Evolutionary conservation across 2,888 invertebrate genomes (phyloP).

Genomic region (Tridacna crocea): DNA sequence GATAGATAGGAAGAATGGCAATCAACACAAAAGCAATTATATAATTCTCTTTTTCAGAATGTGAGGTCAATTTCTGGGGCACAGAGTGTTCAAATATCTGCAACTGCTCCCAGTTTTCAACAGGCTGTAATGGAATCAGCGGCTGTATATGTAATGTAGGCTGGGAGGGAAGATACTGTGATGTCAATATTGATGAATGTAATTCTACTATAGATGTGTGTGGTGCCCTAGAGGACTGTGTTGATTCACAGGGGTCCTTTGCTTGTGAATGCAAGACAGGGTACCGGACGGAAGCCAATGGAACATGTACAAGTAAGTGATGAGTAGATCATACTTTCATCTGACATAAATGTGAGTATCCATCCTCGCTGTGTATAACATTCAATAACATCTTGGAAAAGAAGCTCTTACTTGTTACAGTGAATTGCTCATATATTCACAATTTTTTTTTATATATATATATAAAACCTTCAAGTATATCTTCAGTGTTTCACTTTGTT

Average conservation of each 20-base stretch:
- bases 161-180: conserved; percentile 42
- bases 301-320: conserved; percentile 49
- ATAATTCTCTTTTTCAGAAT: conserved; percentile 23
- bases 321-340: neutral
- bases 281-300: conserved; percentile 31
- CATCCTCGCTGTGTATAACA: too few relatives aligned
- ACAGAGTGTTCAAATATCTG: conserved; percentile 32
- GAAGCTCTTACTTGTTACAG: too few relatives aligned
- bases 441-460: too few relatives aligned
- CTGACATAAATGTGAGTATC: too few relatives aligned
- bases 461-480: too few relatives aligned
- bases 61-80: conserved; percentile 41
- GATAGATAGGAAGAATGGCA: too few relatives aligned
- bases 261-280: conserved; percentile 59
- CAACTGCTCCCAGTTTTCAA: conserved; percentile 30
- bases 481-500: too few relatives aligned
- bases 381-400: too few relatives aligned
- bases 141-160: conserved; percentile 47
- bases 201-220: conserved; percentile 9
- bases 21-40: too few relatives aligned
- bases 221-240: conserved; percentile 43
- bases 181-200: conserved; percentile 56
- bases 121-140: conserved; percentile 26
- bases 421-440: too few relatives aligned
- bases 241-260: conserved; percentile 54